Evolutionary conservation across 2,113 vertebrate species (phyloP), one percentile per base, ranked within the genome.

Genomic region (Cynoglossus semilaevis): DNA sequence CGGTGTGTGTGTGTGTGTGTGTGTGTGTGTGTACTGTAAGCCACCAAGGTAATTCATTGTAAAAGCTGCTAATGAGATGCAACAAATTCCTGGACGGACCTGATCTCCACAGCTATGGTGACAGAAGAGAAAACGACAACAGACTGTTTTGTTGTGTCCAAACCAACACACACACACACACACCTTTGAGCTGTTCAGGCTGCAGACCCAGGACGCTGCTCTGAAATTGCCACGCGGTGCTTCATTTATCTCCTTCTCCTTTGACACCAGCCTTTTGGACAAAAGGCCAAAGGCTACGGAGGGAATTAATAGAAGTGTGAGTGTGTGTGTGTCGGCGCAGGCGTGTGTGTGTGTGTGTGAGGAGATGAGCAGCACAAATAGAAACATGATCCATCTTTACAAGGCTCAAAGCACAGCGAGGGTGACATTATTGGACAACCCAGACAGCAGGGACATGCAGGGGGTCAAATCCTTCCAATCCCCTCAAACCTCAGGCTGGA

Each of bases 51-150:
- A 65, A 71, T 78, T 76, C 43, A 70, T 77, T 53, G 43, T 34
- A 19, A 72, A 74, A 61, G 54, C 77, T 64, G 61, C 36, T 76
- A 81, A 85, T 81, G 70, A 81, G 58, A 84, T 79, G 79, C 79
- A 85, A 79, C 81, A 79, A 74, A 82, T 80, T 72, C 62, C 62
- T 16, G 36, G 9, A 70, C 50, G 77, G 4, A 29, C 61, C 40
- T 15, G 16, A 63, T 15, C 41, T 38, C 37, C 1, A 22, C 41
- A 18, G 35, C 51, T 49, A 38, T 40, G 43, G 15, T 10, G 44
- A 68, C 45, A 46, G 34, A 41, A n/a, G n/a, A n/a, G n/a, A n/a
- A n/a, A n/a, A n/a, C n/a, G n/a, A n/a, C n/a, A n/a, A n/a, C n/a
- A n/a, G n/a, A n/a, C n/a, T n/a, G n/a, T n/a, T n/a, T n/a, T n/a